Evolutionary conservation across 2,888 invertebrate species (phyloP), one percentile per base, ranked within the genome.

Genomic region (Torymus texanus): DNA sequence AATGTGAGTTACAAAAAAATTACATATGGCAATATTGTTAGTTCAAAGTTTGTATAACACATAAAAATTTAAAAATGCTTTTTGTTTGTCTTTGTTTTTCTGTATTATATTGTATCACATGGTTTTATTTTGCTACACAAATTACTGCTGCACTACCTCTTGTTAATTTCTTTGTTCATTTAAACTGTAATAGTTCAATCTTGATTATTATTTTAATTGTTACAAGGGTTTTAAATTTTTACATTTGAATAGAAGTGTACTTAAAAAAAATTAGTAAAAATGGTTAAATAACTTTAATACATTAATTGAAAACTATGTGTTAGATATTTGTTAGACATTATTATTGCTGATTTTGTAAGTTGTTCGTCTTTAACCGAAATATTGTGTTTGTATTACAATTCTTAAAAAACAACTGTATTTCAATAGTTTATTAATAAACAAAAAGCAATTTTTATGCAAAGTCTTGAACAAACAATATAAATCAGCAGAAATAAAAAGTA

Each of bases 131-230:
- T 77, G n/a, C 61, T 65, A 73, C 55, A 68, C 50, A 58, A 53
- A 51, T 68, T 83, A 83, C 83, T 82, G 84, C 84, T 83, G 83
- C 85, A 85, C 86, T 85, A 85, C 84, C 85, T 85, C 85, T 86
- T 86, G 84, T 82, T 83, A 82, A 67, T 53, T 83, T 55, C 75
- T 81, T 79, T 12, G 53, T 71, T 71, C 50, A 80, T 66, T 77
- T 78, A 29, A 73, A 59, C 67, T 13, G 16, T 18, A 62, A 65
- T 21, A 16, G 10, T 3, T 66, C 0, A 8, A 41, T 8, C 16
- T 58, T 18, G n/a, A 21, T 14, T 24, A 75, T 8, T 68, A 75
- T 8, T 68, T 41, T 24, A 70, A 58, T 56, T 41, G n/a, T 55
- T 2, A 14, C 61, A 24, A 67, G 53, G 51, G 55, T 21, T 53